phyloP scores from a whole-genome alignment of 2,888 invertebrate genomes.

The Acronicta leporina region DNA sequence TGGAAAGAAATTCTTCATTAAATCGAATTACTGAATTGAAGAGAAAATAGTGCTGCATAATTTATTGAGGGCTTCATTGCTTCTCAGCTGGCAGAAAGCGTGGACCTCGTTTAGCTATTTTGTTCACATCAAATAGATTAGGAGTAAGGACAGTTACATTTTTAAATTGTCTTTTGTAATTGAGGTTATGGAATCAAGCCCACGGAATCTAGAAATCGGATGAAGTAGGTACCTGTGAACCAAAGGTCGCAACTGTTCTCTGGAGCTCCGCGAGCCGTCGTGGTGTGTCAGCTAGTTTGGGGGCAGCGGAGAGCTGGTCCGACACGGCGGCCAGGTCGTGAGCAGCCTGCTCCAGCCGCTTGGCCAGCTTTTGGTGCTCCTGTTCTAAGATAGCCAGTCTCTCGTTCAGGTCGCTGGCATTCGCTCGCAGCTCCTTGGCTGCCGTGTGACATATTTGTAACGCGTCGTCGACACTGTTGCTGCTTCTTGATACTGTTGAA shows the following conservation, averaged over 20 bases:
- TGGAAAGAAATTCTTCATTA: too few species aligned
- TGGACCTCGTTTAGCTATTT: too few species aligned
- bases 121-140: too few species aligned
- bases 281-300: slow-evolving; percentile 89
- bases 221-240: slow-evolving; percentile 88
- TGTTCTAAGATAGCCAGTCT: slow-evolving; percentile 89
- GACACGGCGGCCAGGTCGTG: slow-evolving; percentile 87
- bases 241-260: slow-evolving; percentile 89
- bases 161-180: too few species aligned
- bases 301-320: slow-evolving; percentile 88
- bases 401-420: slow-evolving; percentile 90
- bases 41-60: too few species aligned
- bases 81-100: too few species aligned
- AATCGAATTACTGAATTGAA: too few species aligned
- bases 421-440: slow-evolving; percentile 91
- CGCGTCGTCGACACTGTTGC: slow-evolving; percentile 91
- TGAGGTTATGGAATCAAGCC: not conserved
- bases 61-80: too few species aligned
- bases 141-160: too few species aligned
- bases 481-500: slow-evolving; percentile 90
- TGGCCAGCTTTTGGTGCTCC: slow-evolving; percentile 82
- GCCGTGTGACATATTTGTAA: slow-evolving; percentile 92
- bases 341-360: slow-evolving; percentile 78
- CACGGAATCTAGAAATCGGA: not conserved
- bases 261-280: slow-evolving; percentile 87